phyloP scores from a whole-genome alignment of 1,140 invertebrate species.

The Rhopalosiphum padi region DNA sequence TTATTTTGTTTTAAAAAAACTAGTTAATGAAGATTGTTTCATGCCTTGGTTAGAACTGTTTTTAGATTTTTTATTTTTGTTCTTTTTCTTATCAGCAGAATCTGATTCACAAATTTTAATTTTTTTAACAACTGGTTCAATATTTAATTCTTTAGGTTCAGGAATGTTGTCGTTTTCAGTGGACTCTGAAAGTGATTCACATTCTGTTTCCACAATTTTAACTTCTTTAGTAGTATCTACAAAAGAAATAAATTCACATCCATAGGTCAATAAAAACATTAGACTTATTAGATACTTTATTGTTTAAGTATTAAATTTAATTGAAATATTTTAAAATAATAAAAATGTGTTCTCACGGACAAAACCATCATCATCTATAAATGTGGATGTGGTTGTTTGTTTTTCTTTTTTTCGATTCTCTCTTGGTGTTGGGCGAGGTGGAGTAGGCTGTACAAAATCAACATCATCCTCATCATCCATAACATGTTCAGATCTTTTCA shows the following conservation, averaged over 20 bases:
- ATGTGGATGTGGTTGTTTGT: slow-evolving; percentile 30
- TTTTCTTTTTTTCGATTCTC: slow-evolving; percentile 52
- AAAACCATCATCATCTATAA: slow-evolving; percentile 52
- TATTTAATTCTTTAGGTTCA: neutral
- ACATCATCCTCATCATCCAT: slow-evolving; percentile 23
- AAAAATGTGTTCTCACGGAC: slow-evolving; percentile 12
- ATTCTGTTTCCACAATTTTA: slow-evolving; percentile 27
- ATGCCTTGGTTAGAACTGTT: slow-evolving; percentile 20
- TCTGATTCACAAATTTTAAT: neutral
- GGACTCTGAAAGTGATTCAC: neutral
- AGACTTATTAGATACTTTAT: neutral
- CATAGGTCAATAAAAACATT: neutral
- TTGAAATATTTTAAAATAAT: neutral
- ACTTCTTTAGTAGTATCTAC: slow-evolving; percentile 51
- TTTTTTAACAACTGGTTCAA: neutral
- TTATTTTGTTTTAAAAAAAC: slow-evolving; percentile 56
- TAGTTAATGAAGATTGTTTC: slow-evolving; percentile 53
- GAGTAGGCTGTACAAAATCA: slow-evolving; percentile 50
- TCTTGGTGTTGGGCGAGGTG: slow-evolving; percentile 34
- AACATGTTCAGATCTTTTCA: slow-evolving; percentile 42
- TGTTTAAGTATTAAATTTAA: neutral
- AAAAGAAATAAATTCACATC: neutral
- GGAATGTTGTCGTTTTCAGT: neutral
- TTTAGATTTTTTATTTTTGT: slow-evolving; percentile 29
- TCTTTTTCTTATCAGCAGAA: slow-evolving; percentile 36